A percentile compares a stretch with the other conserved stretches of the same genome.
phyloP scores from a whole-genome alignment of 2,888 invertebrate species.

The Sycophila texana region DNA sequence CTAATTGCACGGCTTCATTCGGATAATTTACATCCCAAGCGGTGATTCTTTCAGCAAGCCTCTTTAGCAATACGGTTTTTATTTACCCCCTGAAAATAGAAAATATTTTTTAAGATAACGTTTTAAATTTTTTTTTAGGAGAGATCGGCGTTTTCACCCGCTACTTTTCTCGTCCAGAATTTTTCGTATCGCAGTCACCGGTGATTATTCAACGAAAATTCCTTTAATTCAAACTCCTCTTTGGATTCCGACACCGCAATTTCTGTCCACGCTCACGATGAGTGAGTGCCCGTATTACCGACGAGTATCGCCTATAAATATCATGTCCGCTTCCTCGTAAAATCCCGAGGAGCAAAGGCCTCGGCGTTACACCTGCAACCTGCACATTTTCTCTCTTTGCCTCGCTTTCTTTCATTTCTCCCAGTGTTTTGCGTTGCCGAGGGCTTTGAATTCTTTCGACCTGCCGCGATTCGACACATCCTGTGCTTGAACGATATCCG shows the following conservation, averaged over 20 bases:
- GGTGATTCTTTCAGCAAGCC: background rate
- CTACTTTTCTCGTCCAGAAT: background rate
- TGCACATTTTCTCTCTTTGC: background rate
- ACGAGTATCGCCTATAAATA: slow-evolving; percentile 69
- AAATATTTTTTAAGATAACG: too few relatives aligned
- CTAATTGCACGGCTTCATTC: too few relatives aligned
- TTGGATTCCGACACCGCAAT: slow-evolving; percentile 34
- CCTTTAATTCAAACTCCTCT: background rate
- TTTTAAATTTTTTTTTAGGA: background rate
- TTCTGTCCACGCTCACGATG: slow-evolving; percentile 45
- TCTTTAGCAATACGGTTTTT: background rate
- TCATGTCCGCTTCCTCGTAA: slow-evolving; percentile 68
- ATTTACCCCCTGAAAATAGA: background rate
- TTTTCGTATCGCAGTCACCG: slow-evolving; percentile 9
- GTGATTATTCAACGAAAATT: slow-evolving; percentile 24
- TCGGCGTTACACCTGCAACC: background rate
- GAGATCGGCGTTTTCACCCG: background rate
- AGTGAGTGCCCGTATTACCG: slow-evolving; percentile 64
- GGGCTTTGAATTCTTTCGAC: background rate
- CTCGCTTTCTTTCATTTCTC: background rate
- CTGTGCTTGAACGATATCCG: too few relatives aligned
- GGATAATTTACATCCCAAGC: background rate
- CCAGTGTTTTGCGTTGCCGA: too few relatives aligned
- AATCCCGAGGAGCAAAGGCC: slow-evolving; percentile 52
- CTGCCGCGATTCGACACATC: background rate